Evolutionary conservation across 1,140 invertebrate species (phyloP).

Genomic region (Centruroides sculpturatus): DNA sequence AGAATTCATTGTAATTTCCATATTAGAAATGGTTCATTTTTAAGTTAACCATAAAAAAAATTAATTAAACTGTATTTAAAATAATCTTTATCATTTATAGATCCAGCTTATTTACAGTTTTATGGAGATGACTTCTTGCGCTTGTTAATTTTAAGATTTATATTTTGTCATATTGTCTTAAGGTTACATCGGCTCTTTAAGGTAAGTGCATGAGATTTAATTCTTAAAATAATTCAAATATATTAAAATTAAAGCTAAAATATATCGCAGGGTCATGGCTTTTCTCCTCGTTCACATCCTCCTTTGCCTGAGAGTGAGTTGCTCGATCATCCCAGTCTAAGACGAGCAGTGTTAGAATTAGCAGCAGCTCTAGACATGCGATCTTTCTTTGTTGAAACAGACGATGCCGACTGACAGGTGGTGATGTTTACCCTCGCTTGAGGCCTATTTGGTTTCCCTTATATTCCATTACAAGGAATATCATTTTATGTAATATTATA

Average conservation of each 20-base stretch:
- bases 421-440: conserved; percentile 18
- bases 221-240: background rate
- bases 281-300: conserved; percentile 67
- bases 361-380: conserved; percentile 64
- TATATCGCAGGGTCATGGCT: conserved; percentile 48
- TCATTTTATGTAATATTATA: no score
- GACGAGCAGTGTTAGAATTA: conserved; percentile 65
- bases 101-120: conserved; percentile 67
- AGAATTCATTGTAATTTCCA: no score
- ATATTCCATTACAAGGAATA: no score
- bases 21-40: no score
- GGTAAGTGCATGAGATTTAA: conserved; percentile 25
- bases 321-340: conserved; percentile 68
- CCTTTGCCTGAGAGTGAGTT: conserved; percentile 73
- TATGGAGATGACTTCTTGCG: conserved; percentile 89
- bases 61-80: background rate
- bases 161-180: conserved; percentile 82
- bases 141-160: conserved; percentile 68
- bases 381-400: conserved; percentile 40
- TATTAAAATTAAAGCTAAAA: background rate
- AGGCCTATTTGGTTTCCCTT: background rate
- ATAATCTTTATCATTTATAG: conserved; percentile 29
- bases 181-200: conserved; percentile 63
- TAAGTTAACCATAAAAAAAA: no score
- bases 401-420: conserved; percentile 18